These are phyloP conservation scores for Axea sp. DNA, from an alignment of 2,888 invertebrate genomes.

Conservation along the genomic window DNA sequence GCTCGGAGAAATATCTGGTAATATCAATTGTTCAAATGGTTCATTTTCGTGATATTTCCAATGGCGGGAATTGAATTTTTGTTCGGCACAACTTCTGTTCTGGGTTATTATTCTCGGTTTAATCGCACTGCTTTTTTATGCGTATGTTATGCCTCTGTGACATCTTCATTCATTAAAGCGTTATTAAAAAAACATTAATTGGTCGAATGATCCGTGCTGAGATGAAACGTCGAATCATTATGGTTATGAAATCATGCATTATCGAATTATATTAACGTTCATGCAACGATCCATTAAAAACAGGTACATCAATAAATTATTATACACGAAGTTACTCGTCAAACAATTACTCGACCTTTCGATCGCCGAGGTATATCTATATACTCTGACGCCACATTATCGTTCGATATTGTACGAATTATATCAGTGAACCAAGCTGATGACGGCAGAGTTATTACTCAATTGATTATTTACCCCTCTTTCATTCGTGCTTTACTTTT, in stretches of 20 bases:
- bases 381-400: conserved; percentile 7
- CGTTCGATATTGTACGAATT: conserved; percentile 46
- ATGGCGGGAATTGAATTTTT: too few relatives aligned
- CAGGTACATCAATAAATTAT: conserved; percentile 54
- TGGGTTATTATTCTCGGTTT: too few relatives aligned
- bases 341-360: conserved; percentile 57
- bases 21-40: too few relatives aligned
- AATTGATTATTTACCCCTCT: conserved; percentile 41
- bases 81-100: too few relatives aligned
- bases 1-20: too few relatives aligned
- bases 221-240: conserved; percentile 30
- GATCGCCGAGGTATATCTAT: conserved; percentile 11
- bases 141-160: too few relatives aligned
- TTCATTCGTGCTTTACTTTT: too few relatives aligned
- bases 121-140: too few relatives aligned
- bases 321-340: conserved; percentile 50
- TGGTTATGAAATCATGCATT: conserved; percentile 45
- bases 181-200: conserved; percentile 26
- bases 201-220: conserved; percentile 7
- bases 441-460: conserved; percentile 30
- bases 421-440: conserved; percentile 21
- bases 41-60: too few relatives aligned
- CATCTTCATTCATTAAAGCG: conserved; percentile 5
- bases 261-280: conserved; percentile 54
- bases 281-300: conserved; percentile 53